These are phyloP conservation scores for Bugula neritina DNA, from an alignment of 2,888 invertebrate genomes.

Conservation along the genomic window DNA sequence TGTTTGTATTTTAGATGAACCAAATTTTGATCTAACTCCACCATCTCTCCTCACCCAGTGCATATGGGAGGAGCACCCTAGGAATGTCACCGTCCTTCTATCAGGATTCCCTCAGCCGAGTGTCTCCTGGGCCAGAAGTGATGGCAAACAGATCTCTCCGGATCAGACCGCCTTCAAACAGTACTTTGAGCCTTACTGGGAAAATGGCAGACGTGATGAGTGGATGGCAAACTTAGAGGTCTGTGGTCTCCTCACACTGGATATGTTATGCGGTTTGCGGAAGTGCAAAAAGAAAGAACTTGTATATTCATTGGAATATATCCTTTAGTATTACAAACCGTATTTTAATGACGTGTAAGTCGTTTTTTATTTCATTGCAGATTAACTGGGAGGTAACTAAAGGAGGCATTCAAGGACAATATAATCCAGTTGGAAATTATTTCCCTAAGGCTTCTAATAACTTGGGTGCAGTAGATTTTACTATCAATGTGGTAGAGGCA, in stretches of 20 bases:
- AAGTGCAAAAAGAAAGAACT: too few species aligned
- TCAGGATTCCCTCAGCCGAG: slow-evolving; percentile 15
- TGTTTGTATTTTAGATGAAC: not conserved
- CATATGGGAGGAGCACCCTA: slow-evolving; percentile 22
- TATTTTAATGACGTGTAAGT: too few species aligned
- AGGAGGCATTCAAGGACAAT: not conserved
- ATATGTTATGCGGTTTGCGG: too few species aligned
- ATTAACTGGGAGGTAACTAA: slow-evolving; percentile 20
- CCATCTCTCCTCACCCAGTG: not conserved
- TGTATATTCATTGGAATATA: too few species aligned
- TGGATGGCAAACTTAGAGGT: slow-evolving; percentile 25
- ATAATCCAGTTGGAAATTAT: slow-evolving; percentile 1
- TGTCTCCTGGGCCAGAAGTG: not conserved
- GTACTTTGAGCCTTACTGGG: slow-evolving; percentile 20
- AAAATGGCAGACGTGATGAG: slow-evolving; percentile 19
- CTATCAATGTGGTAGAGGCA: slow-evolving; percentile 13
- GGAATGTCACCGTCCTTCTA: slow-evolving; percentile 1
- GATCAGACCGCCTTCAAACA: slow-evolving; percentile 8
- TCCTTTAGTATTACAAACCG: too few species aligned
- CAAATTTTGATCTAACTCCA: not conserved
- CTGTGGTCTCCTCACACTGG: too few species aligned
- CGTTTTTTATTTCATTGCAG: not conserved
- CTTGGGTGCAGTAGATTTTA: not conserved
- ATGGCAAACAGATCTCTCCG: not conserved
- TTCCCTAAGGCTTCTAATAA: slow-evolving; percentile 15